A percentile compares a stretch with the other conserved stretches of the same genome.
phyloP scores from a whole-genome alignment of 2,113 vertebrate species.

The Leucosticte australis region DNA sequence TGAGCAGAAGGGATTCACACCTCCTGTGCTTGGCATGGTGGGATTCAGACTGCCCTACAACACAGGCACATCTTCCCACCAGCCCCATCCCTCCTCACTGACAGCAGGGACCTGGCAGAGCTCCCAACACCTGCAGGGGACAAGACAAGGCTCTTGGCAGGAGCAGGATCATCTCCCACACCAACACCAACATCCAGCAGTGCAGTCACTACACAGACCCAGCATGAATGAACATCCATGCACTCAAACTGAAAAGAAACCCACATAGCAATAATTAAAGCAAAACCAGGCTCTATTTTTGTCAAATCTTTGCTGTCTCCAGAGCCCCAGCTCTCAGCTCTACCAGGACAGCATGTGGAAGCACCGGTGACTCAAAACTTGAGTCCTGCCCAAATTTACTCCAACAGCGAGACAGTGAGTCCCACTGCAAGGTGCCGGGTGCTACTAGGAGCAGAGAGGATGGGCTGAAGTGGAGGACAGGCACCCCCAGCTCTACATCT shows the following conservation, averaged over 20 bases:
- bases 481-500: background rate
- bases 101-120: background rate
- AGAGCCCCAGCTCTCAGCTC: background rate
- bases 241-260: background rate
- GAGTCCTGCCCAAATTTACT: background rate
- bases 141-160: background rate
- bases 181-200: background rate
- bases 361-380: background rate
- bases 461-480: background rate
- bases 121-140: background rate
- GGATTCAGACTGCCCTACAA: background rate
- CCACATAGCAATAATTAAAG: background rate
- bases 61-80: background rate
- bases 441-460: background rate
- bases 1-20: background rate
- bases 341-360: background rate
- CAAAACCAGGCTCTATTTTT: background rate
- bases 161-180: background rate
- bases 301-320: background rate
- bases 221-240: background rate
- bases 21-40: background rate
- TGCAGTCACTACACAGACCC: background rate
- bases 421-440: fast-evolving
- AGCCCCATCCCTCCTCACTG: background rate
- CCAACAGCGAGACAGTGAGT: background rate